Conservation (phyloP, 1,140 invertebrate genomes). For the Brachionus sp. region DNA sequence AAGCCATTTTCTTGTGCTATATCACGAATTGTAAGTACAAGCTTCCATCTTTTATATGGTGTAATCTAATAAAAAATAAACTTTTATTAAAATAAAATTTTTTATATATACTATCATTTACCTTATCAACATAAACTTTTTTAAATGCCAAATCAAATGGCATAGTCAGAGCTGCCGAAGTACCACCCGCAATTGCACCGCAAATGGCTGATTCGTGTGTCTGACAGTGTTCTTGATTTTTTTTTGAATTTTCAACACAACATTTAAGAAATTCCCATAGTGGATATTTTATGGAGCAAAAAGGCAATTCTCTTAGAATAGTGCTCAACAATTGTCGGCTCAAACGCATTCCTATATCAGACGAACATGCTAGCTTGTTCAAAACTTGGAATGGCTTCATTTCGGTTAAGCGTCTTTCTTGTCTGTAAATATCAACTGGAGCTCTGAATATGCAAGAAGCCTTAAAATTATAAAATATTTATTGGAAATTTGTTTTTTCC, state of each 20-base stretch:
- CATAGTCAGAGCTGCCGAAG: neutral
- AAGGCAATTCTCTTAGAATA: slow-evolving; percentile 20
- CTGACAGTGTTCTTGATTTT: slow-evolving; percentile 4
- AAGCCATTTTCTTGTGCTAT: neutral
- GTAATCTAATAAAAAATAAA: neutral
- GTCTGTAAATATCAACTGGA: slow-evolving; percentile 6
- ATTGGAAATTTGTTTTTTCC: neutral
- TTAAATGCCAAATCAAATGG: slow-evolving; percentile 14
- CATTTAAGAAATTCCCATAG: slow-evolving; percentile 29
- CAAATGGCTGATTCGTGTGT: slow-evolving; percentile 19
- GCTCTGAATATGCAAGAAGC: slow-evolving; percentile 12
- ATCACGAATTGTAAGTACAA: neutral
- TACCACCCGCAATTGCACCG: slow-evolving; percentile 12
- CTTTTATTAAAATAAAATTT: neutral
- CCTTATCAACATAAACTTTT: slow-evolving; percentile 9
- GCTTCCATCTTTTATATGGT: neutral
- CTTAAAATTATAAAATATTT: neutral
- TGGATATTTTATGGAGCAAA: slow-evolving; percentile 35
- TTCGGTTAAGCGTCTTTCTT: neutral
- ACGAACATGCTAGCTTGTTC: slow-evolving; percentile 8
- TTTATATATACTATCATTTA: neutral
- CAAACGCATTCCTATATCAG: neutral
- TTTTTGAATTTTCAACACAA: neutral
- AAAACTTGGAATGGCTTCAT: neutral
- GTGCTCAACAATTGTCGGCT: neutral